Percentiles rank a stretch among this genome's conserved stretches.
These are phyloP conservation scores for Marronus borbonicus DNA, from an alignment of 2,888 invertebrate species.

Conservation along the genomic window DNA sequence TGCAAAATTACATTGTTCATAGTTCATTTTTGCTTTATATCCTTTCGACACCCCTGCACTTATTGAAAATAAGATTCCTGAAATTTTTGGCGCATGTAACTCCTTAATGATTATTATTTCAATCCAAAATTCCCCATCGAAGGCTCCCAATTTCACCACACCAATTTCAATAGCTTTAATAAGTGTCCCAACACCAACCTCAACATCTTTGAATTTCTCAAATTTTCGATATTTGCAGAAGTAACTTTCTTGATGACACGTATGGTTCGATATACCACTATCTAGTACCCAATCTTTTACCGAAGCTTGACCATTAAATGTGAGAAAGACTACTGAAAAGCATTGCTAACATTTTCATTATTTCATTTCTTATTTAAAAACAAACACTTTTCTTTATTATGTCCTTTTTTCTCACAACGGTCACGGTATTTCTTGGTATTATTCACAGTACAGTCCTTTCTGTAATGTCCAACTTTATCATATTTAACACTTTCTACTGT, in stretches of 20 bases:
- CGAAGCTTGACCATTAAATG: background rate
- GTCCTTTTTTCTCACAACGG: background rate
- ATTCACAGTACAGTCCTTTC: background rate
- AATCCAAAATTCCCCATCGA: background rate
- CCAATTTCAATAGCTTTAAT: background rate
- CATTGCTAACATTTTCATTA: background rate
- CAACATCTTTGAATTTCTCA: background rate
- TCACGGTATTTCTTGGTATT: background rate
- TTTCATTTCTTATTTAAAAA: background rate
- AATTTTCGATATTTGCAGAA: background rate
- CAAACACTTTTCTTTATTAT: background rate
- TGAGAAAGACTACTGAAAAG: background rate
- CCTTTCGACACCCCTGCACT: background rate
- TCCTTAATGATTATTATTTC: background rate
- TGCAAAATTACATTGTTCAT: background rate
- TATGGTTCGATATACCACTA: constrained; percentile 4
- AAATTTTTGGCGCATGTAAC: background rate
- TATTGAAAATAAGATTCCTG: background rate
- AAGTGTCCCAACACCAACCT: background rate
- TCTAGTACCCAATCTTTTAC: background rate
- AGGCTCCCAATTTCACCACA: background rate
- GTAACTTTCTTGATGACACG: background rate
- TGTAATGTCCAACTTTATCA: background rate
- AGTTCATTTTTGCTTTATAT: background rate
- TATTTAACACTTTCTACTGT: background rate